phyloP scores from a whole-genome alignment of 2,113 vertebrate genomes.

The Polypterus bichir region DNA sequence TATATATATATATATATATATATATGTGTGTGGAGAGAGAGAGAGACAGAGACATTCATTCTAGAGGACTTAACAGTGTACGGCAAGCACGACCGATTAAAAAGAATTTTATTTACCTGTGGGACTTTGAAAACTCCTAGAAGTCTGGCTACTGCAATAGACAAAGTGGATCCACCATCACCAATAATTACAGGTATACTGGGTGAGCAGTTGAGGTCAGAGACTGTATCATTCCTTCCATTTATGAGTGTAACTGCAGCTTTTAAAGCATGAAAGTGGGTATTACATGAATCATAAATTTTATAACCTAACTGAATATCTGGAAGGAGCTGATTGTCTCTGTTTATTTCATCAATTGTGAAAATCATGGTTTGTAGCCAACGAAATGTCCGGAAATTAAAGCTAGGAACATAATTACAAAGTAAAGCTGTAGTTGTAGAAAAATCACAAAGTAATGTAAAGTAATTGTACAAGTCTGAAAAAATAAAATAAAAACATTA shows the following conservation, averaged over 20 bases:
- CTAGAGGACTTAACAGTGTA: background rate
- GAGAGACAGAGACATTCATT: background rate
- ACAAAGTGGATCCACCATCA: constrained; percentile 57
- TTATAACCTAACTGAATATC: constrained; percentile 53
- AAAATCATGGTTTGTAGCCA: constrained; percentile 66
- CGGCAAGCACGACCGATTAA: background rate
- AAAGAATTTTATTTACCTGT: constrained; percentile 33
- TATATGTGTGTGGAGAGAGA: no score
- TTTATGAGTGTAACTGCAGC: constrained; percentile 45
- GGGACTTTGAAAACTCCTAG: constrained; percentile 52
- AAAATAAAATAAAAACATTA: no score
- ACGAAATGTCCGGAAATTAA: constrained; percentile 53
- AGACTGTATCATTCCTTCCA: constrained; percentile 8
- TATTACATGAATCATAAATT: constrained; percentile 56
- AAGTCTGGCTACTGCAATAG: constrained; percentile 51
- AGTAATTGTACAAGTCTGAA: no score
- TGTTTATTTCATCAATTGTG: constrained; percentile 56
- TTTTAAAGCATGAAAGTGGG: constrained; percentile 41
- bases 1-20: no score
- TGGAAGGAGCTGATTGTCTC: constrained; percentile 36
- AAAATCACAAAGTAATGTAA: no score
- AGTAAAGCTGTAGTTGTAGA: no score
- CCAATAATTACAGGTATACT: constrained; percentile 48
- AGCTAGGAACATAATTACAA: constrained; percentile 25
- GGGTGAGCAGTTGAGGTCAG: constrained; percentile 22